Percentiles rank a stretch among this genome's conserved stretches.
Conservation (phyloP, 2,888 invertebrate species). For the Lepidocyrtoides sp. region DNA sequence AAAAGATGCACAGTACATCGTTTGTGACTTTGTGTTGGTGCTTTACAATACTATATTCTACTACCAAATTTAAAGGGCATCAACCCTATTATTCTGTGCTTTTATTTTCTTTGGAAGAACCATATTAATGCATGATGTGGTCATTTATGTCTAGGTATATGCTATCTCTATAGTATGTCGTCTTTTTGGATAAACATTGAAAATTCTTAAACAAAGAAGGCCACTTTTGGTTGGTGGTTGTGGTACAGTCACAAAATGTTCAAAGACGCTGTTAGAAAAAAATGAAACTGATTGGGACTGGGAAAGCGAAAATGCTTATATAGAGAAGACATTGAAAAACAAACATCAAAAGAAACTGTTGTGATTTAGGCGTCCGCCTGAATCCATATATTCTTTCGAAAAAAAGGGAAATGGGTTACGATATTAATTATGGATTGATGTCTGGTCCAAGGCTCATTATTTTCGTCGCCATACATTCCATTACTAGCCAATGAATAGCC, state of each 20-base stretch:
- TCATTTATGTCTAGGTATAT: background rate
- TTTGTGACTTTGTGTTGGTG: background rate
- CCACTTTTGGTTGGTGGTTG: no score
- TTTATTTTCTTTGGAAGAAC: background rate
- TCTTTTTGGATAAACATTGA: background rate
- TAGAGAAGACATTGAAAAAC: background rate
- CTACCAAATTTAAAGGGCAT: background rate
- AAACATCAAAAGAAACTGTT: background rate
- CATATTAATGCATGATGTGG: background rate
- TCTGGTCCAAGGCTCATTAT: conserved; percentile 51
- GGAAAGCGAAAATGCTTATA: background rate
- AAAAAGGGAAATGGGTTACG: background rate
- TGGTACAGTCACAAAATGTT: background rate
- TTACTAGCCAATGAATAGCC: no score
- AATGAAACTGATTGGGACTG: conserved; percentile 41
- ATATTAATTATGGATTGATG: background rate
- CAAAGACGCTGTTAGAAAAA: background rate
- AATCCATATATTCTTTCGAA: background rate
- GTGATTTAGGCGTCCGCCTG: background rate
- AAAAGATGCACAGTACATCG: background rate
- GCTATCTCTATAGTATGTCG: no score
- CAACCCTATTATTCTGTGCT: background rate
- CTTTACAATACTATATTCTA: background rate
- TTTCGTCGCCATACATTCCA: conserved; percentile 43
- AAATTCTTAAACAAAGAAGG: background rate